These are phyloP conservation scores for Mactromeris polynyma DNA, from an alignment of 2,888 invertebrate genomes.

Conservation along the genomic window DNA sequence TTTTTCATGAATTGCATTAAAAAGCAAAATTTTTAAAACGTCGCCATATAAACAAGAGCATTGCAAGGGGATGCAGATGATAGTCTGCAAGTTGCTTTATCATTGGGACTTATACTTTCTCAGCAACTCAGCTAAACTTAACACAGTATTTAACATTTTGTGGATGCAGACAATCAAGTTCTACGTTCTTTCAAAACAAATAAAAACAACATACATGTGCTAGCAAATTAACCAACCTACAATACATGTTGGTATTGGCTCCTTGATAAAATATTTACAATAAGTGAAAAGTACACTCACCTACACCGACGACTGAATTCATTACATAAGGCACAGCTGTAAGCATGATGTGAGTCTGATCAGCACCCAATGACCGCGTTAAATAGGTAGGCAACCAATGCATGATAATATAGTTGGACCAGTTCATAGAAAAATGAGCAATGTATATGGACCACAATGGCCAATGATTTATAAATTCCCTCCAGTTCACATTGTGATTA, in stretches of 20 bases:
- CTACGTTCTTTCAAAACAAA: too few species aligned
- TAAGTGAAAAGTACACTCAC: slow-evolving; percentile 86
- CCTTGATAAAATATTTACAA: background rate
- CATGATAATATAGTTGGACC: slow-evolving; percentile 93
- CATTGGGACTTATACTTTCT: too few species aligned
- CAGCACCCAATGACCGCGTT: slow-evolving; percentile 90
- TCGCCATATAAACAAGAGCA: too few species aligned
- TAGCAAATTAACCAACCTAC: too few species aligned
- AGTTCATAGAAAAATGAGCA: slow-evolving; percentile 93
- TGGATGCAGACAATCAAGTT: too few species aligned
- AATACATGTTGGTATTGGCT: background rate
- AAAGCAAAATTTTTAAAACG: too few species aligned
- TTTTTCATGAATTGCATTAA: too few species aligned
- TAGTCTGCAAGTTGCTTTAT: too few species aligned
- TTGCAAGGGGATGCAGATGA: too few species aligned
- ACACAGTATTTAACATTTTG: too few species aligned
- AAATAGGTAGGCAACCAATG: slow-evolving; percentile 93
- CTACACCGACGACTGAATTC: slow-evolving; percentile 91
- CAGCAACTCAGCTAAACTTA: too few species aligned
- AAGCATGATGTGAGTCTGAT: slow-evolving; percentile 91
- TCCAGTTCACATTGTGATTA: slow-evolving; percentile 90
- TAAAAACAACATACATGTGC: too few species aligned
- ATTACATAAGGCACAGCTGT: slow-evolving; percentile 92
- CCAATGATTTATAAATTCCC: slow-evolving; percentile 91
- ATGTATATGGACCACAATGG: slow-evolving; percentile 92